Conservation (phyloP, 2,113 vertebrate species). For the Engystomops pustulosus region DNA sequence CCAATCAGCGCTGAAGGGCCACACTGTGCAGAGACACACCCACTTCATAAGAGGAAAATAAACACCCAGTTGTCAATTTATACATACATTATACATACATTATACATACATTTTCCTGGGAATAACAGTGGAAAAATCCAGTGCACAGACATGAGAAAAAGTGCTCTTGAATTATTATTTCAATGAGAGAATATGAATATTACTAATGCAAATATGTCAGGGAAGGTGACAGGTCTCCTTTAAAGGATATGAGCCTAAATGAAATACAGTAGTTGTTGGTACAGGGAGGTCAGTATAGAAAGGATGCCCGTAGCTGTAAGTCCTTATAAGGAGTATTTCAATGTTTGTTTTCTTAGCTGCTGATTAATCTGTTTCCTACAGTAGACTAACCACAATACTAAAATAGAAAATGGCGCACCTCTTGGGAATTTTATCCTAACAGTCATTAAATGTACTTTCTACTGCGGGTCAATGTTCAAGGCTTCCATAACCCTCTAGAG, state of each 20-base stretch:
- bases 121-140: no score
- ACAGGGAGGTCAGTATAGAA: neutral
- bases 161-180: no score
- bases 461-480: neutral
- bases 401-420: neutral
- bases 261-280: neutral
- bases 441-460: neutral
- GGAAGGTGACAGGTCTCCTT: neutral
- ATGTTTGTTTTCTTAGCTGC: neutral
- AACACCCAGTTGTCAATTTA: no score
- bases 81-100: no score
- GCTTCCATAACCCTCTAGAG: neutral
- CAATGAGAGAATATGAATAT: no score
- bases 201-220: no score
- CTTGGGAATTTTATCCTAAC: neutral
- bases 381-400: neutral
- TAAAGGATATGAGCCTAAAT: neutral
- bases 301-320: neutral
- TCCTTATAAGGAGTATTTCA: constrained; percentile 29
- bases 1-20: no score
- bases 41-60: no score
- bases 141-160: no score
- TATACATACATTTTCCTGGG: no score
- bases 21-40: no score
- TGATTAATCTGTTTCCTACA: neutral